Base-by-base conservation (phyloP, 2,888 invertebrate genomes). In the Monopis laevigella region DNA sequence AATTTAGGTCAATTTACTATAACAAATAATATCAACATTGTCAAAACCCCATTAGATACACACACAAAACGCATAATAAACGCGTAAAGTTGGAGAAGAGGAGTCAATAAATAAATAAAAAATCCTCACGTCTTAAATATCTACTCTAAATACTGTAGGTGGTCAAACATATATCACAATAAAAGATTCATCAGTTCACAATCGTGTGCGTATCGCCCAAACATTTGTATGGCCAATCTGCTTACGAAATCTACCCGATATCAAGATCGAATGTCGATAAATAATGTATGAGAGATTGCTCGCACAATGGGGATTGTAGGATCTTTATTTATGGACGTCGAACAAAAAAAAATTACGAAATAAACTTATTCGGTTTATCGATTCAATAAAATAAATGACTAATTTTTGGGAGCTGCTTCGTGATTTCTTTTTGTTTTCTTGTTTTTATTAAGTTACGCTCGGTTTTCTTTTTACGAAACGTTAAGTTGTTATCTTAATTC, bases 231-330 rank as follows among this genome's bases (percentile, higher is more conserved):
- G 58, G 52, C 57, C 56, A 62, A 69, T 71, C 65, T 60, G 59
- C 65, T 71, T 65, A 61, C 65, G 65, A 69, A 67, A 74, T 71
- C 65, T 61, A 60, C 56, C 65, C 65, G 64, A 66, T 67, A 65
- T 68, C 62, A 36, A 55, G 60, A 70, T 67, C 64, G 57, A 50
- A 59, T 57, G 55, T 55, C 54, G 49, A 65, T 74, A 61, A 69
- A 75, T 72, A 56, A 74, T 75, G 71, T 66, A 75, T 72, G 61
- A 65, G 56, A 43, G 54, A 53, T 59, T 61, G 56, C 62, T 59
- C 62, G 59, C 55, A 72, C 68, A 70, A 70, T 73, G 62, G 65
- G 55, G 58, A 56, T 61, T 56, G 58, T 53, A 54, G 60, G 59
- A 61, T 61, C 54, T 55, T 62, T 65, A 65, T 66, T 68, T 68